Conservation (phyloP, 2,797 vertebrate genomes). For the Enteromius fasciolatus region DNA sequence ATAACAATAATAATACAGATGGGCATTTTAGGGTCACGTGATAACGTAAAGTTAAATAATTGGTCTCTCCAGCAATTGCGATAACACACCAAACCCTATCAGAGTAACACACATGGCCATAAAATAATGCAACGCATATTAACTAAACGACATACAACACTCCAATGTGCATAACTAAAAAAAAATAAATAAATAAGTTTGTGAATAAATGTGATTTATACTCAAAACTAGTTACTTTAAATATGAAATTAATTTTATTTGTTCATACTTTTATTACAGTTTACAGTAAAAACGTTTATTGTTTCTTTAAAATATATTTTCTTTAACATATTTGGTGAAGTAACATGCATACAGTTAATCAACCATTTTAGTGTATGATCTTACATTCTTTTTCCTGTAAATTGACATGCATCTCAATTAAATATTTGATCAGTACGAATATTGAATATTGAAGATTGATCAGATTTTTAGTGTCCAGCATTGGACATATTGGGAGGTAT, state of each 20-base stretch:
- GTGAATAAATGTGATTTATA: background rate
- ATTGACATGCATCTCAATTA: background rate
- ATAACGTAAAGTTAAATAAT: background rate
- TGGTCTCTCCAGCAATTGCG: background rate
- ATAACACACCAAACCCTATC: background rate
- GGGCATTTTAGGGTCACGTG: background rate
- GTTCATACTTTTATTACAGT: too few relatives aligned
- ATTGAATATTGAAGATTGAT: too few relatives aligned
- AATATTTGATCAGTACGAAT: background rate
- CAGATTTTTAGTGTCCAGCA: background rate
- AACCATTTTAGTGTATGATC: background rate
- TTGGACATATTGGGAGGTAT: background rate
- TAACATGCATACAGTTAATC: background rate
- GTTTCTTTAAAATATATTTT: background rate
- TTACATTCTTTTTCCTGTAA: background rate
- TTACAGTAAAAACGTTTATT: background rate
- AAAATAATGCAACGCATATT: background rate
- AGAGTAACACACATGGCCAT: too few relatives aligned
- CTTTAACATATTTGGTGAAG: background rate
- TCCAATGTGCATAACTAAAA: background rate
- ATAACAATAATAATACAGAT: background rate
- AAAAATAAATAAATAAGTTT: background rate
- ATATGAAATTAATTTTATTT: background rate
- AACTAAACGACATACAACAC: background rate
- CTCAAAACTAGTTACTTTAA: background rate